phyloP scores from a whole-genome alignment of 1,140 invertebrate genomes.

The Schlechtendalia chinensis region DNA sequence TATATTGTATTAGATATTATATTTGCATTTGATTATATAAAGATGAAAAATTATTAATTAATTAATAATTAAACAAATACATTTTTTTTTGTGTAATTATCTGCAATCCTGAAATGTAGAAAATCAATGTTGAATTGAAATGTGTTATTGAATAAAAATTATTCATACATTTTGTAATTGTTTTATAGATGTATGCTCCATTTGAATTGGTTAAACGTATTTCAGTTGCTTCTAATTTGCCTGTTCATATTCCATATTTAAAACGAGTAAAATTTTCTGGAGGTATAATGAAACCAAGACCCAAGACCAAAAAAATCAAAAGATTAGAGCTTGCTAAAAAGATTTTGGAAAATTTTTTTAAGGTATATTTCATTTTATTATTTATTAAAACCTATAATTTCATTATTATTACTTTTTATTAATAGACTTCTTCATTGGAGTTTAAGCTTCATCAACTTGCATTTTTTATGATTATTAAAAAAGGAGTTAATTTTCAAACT shows the following conservation, averaged over 20 bases:
- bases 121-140: too few relatives aligned
- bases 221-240: slow-evolving; percentile 4
- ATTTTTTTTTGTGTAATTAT: too few relatives aligned
- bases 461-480: slow-evolving; percentile 70
- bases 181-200: slow-evolving; percentile 45
- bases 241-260: slow-evolving; percentile 14
- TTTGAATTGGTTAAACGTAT: slow-evolving; percentile 19
- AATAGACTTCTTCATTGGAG: slow-evolving; percentile 74
- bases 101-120: too few relatives aligned
- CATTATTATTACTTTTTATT: slow-evolving; percentile 46
- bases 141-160: too few relatives aligned
- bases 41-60: too few relatives aligned
- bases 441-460: slow-evolving; percentile 79
- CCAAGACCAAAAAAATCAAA: slow-evolving; percentile 37
- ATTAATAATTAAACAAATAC: too few relatives aligned
- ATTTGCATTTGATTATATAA: too few relatives aligned
- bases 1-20: too few relatives aligned
- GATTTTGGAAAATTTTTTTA: slow-evolving; percentile 40
- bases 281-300: slow-evolving; percentile 39
- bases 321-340: slow-evolving; percentile 29
- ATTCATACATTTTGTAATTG: too few relatives aligned
- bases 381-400: background rate
- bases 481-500: slow-evolving; percentile 66
- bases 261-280: slow-evolving; percentile 24
- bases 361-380: background rate